A percentile compares a stretch with the other conserved stretches of the same genome.
These are phyloP conservation scores for Hippocampus zosterae DNA, from an alignment of 2,113 vertebrate genomes.

Conservation along the genomic window DNA sequence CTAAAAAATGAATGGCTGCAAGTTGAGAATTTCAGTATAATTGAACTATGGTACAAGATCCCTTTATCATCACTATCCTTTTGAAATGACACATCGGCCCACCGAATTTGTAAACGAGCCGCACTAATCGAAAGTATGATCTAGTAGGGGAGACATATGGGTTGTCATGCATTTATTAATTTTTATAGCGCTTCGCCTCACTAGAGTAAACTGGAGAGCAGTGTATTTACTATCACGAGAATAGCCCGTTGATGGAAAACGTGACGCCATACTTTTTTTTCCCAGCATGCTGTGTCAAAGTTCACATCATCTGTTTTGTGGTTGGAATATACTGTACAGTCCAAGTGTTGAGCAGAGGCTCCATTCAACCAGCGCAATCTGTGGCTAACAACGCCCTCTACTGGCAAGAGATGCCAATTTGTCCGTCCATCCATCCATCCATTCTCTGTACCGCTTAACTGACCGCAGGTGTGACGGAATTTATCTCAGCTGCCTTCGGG, in stretches of 20 bases:
- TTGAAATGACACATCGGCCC: conserved; percentile 4
- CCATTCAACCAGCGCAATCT: neutral
- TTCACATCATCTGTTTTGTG: neutral
- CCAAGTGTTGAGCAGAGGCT: neutral
- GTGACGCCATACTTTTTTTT: neutral
- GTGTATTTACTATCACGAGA: neutral
- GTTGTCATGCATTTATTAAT: too few relatives aligned
- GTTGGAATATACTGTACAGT: neutral
- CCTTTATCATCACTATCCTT: neutral
- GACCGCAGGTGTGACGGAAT: too few relatives aligned
- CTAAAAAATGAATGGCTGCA: neutral
- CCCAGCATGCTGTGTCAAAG: conserved; percentile 10
- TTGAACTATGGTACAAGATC: neutral
- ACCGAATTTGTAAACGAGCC: conserved; percentile 8
- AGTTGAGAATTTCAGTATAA: neutral
- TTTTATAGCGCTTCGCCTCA: too few relatives aligned
- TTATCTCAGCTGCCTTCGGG: too few relatives aligned
- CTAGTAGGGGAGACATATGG: neutral
- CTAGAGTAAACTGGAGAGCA: too few relatives aligned
- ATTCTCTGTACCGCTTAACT: too few relatives aligned
- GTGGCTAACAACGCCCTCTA: neutral
- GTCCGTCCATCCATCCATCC: too few relatives aligned
- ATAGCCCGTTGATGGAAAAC: neutral
- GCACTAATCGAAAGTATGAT: conserved; percentile 4
- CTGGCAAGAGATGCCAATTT: neutral